Conservation (phyloP, 37 sponge, comb jelly and placozoan species). For the Cladorhizidae sp. region DNA sequence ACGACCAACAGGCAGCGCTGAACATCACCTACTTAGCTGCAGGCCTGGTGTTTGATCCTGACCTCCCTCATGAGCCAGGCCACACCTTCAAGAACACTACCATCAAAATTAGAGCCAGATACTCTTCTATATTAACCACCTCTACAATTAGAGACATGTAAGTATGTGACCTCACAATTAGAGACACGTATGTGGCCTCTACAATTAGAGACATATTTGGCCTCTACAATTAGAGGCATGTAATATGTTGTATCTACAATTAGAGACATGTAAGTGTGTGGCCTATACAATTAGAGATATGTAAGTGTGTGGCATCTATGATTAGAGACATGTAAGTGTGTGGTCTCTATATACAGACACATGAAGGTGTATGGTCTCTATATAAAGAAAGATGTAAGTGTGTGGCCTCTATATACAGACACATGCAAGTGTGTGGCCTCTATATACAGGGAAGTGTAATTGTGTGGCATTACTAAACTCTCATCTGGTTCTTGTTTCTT, state of each 20-base stretch:
- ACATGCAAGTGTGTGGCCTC: conserved; percentile 62
- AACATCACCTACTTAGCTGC: conserved; percentile 46
- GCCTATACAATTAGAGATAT: too few species aligned
- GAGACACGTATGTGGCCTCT: too few species aligned
- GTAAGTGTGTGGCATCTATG: too few species aligned
- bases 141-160: conserved; percentile 41
- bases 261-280: conserved; percentile 57
- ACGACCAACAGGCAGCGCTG: conserved; percentile 19
- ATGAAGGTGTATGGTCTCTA: too few species aligned
- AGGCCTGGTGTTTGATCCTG: conserved; percentile 47
- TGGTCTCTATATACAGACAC: conserved; percentile 43
- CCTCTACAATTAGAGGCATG: conserved; percentile 56
- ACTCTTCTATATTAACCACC: conserved; percentile 62
- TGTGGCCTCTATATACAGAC: conserved; percentile 38
- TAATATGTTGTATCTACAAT: conserved; percentile 46
- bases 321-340: too few species aligned
- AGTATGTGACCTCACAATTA: too few species aligned
- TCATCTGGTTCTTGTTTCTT: too few species aligned
- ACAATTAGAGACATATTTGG: too few species aligned
- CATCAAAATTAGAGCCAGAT: conserved; percentile 59
- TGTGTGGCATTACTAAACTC: too few species aligned
- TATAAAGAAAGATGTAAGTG: conserved; percentile 61
- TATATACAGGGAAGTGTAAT: too few species aligned
- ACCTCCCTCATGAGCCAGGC: background rate
- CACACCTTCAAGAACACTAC: conserved; percentile 14